Percentiles rank a stretch among this genome's conserved stretches.
These are phyloP conservation scores for Tetranychus truncatus DNA, from an alignment of 2,888 invertebrate species.

Conservation along the genomic window DNA sequence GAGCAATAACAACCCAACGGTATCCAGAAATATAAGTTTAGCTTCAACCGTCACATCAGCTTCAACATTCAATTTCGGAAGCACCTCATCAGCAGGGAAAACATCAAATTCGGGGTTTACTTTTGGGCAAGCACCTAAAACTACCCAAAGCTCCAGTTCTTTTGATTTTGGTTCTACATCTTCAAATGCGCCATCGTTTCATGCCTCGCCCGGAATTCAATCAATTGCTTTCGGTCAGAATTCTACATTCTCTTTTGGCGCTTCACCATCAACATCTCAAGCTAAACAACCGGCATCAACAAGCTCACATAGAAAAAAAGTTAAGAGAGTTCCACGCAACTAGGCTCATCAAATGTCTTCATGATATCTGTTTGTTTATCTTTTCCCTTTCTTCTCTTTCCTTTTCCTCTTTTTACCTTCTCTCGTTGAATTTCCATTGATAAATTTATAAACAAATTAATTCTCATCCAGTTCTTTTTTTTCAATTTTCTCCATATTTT, in stretches of 20 bases:
- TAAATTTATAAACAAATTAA: not conserved
- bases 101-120: not conserved
- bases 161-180: constrained; percentile 30
- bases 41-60: too few species aligned
- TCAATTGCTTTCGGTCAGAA: constrained; percentile 23
- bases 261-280: not conserved
- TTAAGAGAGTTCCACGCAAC: not conserved
- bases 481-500: too few species aligned
- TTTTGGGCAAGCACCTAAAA: not conserved
- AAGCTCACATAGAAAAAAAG: too few species aligned
- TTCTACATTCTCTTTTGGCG: constrained; percentile 36
- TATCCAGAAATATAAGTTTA: not conserved
- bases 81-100: not conserved
- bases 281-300: too few species aligned
- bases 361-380: not conserved
- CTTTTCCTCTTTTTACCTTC: constrained; percentile 5
- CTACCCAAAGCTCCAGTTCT: constrained; percentile 25
- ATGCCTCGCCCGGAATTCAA: too few species aligned
- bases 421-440: constrained; percentile 7
- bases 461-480: not conserved
- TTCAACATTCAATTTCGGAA: too few species aligned
- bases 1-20: not conserved
- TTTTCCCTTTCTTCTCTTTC: constrained; percentile 8
- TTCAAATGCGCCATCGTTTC: too few species aligned
- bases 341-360: not conserved